Evolutionary conservation across 2,797 vertebrate species (phyloP).

Genomic region (Alosa sapidissima): DNA sequence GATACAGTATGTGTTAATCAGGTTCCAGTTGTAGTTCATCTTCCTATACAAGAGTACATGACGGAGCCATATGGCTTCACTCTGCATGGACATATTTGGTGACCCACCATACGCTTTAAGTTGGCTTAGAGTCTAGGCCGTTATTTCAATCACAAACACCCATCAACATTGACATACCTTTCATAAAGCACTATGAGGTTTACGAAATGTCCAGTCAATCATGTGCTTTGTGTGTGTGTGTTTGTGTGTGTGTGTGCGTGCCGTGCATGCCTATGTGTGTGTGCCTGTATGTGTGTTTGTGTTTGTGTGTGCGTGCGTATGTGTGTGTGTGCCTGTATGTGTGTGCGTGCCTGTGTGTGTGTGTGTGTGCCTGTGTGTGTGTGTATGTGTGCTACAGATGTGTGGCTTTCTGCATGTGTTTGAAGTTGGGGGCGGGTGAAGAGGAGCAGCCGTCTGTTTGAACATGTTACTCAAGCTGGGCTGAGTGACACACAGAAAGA

Average conservation of each 20-base stretch:
- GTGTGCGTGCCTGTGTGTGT: background rate
- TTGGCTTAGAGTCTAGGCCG: background rate
- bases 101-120: too few relatives aligned
- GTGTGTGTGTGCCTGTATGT: background rate
- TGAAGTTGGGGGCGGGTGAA: constrained; percentile 10
- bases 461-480: constrained; percentile 29
- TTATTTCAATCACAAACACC: background rate
- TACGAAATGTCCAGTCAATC: too few relatives aligned
- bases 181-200: too few relatives aligned
- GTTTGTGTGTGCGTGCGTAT: background rate
- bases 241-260: background rate
- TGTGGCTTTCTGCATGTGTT: constrained; percentile 28
- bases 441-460: constrained; percentile 35
- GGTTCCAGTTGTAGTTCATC: too few relatives aligned
- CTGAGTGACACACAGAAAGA: constrained; percentile 33
- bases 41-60: too few relatives aligned
- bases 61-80: too few relatives aligned
- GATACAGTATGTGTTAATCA: too few relatives aligned
- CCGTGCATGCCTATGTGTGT: background rate
- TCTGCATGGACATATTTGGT: too few relatives aligned
- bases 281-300: background rate
- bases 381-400: constrained; percentile 12
- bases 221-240: background rate
- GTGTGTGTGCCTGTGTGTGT: background rate
- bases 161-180: background rate